Evolutionary conservation across 92 coral and sea anemone species (phyloP), one percentile per base, ranked within the genome.

Genomic region (Phymanthus crucifer): DNA sequence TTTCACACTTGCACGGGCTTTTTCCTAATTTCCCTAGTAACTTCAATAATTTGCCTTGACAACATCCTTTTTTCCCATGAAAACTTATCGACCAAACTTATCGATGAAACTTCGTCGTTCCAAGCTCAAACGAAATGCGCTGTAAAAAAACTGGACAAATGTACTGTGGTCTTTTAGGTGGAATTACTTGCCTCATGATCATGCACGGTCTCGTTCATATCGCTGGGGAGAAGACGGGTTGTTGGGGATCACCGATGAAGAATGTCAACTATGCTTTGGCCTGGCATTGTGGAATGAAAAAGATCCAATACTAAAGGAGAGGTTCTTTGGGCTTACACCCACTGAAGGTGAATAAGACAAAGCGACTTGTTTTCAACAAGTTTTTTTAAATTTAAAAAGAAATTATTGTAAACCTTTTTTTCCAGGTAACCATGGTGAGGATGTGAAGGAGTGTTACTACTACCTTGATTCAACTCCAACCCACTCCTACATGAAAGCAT

Each of bases 191-290:
- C 72, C 84, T 31, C 97, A 93, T 73, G 94, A 93, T 72, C 94
- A 93, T 7, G 84, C 98, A 26, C 76, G 98, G 57, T 90, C 98
- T 31, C 83, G 94, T 24, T 86, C 91, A 1, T 93, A 90, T 43
- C 98, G 94, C 6, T 93, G 98, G 98, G 98, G 98, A 54, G 98
- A 93, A 61, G 98, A 93, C 46, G 98, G 98, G 21, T 66, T 93
- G 48, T 91, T 93, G 16, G 98, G 98, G 4, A 88, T 93, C 40
- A 90, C 94, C 17, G 98, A 93, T 80, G 72, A 85, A 40, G 82
- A 82, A 43, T 90, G 98, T 54, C 90, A 85, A 17, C 77, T 93
- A 58, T 88, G 91, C 80, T 93, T 93, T 81, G 88, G 88, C 24
- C 85, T 93, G 48, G 88, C 91, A 26, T 76, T 93, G 81, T 93